Base-by-base conservation (phyloP, 2,113 vertebrate genomes). In the Siniperca knerii region DNA sequence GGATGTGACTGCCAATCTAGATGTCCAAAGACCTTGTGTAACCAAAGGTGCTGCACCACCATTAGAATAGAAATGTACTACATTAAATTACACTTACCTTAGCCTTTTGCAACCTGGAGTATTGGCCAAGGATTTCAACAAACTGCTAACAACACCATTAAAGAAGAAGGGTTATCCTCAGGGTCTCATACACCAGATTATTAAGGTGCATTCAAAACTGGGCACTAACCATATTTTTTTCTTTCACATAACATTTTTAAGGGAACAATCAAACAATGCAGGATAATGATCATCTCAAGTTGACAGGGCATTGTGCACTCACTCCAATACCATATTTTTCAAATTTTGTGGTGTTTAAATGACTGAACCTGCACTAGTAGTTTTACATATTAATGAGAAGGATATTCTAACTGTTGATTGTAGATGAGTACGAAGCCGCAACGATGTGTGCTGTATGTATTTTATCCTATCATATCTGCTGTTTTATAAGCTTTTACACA, bases 221-320 rank as follows among this genome's bases (percentile, higher is more conserved):
- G 76, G n/a, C 61, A 73, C 79, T 77, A 71, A 76, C 83, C 61
- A 90, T 88, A 86, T 83, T 82, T 90, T 81, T 70, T 57, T 6
- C 33, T 68, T 65, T 78, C 79, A 81, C 83, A 88, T 80, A 92
- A 85, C 87, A 87, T 90, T 93, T 90, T 93, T 93, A 87, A 86
- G 82, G 80, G 69, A 68, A 84, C 86, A 90, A 87, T 93, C 84
- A 91, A 93, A 91, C 90, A 87, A 75, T 87, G 87, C 83, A 44
- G 75, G 82, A 88, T 93, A 94, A 94, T 92, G 92, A 91, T 85
- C 86, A 77, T 84, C 85, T 84, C 76, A 48, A 46, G 78, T 74
- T 92, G 92, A 89, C 91, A 91, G 78, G 58, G 50, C 64, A 77
- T 75, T 75, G 64, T 79, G 25, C 55, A 61, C 60, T 86, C 64